Percentiles rank a stretch among this genome's conserved stretches.
Conservation (phyloP, 2,113 vertebrate genomes). For the Hypocryptadius cinnamomeus region DNA sequence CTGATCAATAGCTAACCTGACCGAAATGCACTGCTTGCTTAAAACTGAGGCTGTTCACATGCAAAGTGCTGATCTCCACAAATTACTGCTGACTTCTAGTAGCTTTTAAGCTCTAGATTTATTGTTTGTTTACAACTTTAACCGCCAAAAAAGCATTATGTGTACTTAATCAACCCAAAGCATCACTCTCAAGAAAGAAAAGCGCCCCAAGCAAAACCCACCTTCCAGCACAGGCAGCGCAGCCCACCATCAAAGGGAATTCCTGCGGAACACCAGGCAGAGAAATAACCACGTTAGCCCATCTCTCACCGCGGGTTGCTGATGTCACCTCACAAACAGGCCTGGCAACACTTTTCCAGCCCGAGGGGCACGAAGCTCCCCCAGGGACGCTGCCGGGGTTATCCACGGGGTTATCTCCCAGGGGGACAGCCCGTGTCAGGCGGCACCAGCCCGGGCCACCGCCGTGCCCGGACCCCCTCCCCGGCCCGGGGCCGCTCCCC, state of each 20-base stretch:
- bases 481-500: neutral
- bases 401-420: neutral
- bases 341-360: neutral
- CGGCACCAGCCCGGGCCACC: no score
- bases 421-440: neutral
- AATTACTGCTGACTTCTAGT: neutral
- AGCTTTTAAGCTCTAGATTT: neutral
- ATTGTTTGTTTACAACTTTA: neutral
- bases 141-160: neutral
- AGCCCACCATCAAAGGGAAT: constrained; percentile 95
- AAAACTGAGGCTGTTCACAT: neutral
- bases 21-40: neutral
- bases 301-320: neutral
- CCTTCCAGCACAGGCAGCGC: constrained; percentile 96
- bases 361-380: neutral
- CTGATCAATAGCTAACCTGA: neutral
- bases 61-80: neutral
- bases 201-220: constrained; percentile 60
- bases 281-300: neutral
- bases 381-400: neutral
- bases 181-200: neutral
- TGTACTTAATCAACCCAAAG: neutral
- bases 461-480: neutral
- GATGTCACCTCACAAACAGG: neutral
- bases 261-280: constrained; percentile 73